Evolutionary conservation across 1,140 invertebrate species (phyloP), one percentile per base, ranked within the genome.

Genomic region (Globodera rostochiensis): DNA sequence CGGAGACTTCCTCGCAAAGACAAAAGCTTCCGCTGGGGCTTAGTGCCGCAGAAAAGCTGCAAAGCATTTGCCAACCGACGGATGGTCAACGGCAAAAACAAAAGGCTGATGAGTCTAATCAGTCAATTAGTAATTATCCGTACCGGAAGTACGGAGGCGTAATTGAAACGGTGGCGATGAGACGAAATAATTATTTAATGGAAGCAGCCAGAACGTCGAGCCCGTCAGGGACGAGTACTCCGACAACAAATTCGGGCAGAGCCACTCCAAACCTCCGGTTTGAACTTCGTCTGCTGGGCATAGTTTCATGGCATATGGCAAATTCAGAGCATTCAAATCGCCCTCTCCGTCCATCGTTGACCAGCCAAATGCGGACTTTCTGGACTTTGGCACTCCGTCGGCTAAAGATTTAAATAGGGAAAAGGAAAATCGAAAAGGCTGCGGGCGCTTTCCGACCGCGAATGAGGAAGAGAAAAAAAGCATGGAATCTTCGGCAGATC

Each of bases 401-500:
- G 46, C 49, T 36, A 74, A 49, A 74, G 53, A 49, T 46, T 74
- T 74, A 36, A 64, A 3, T 19, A 11, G 64, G 47, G 70, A 80
- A 11, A 53, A 53, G 25, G 50, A 80, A 6, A 80, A 79, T 57
- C 67, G 50, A 15, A 80, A 78, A 21, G 64, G 67, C 13, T 80
- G 79, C 49, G 77, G 77, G 47, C 77, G 25, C 71, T 74, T 80
- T 50, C 79, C 69, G 74, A 80, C 53, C 21, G 74, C 53, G 11
- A 21, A 25, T 13, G 57, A 46, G 7, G 79, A 80, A 80, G 19
- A 74, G 21, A 80, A 80, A 80, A 4, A 80, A 80, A 15, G 15
- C n/a, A 19, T 53, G 36, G 25, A 79, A 47, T 6, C 4, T 9
- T 47, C 69, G 77, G 8, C 45, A 67, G 69, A 25, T 6, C 25